A percentile compares a stretch with the other conserved stretches of the same genome.
Conservation (phyloP, 35 echinoderm and acorn worm species). For the Patiria miniata region DNA sequence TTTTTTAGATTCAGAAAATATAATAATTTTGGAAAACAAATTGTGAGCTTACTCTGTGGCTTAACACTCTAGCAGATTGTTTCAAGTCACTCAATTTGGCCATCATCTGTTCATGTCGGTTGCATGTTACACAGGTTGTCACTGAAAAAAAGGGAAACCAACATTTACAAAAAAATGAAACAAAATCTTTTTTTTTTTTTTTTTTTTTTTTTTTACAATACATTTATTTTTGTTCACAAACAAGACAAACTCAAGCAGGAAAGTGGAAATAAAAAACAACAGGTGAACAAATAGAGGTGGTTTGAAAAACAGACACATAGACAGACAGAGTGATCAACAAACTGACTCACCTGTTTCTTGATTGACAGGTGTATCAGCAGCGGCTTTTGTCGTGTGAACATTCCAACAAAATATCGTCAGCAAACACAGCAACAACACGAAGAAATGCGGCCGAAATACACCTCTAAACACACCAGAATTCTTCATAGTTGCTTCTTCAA, state of each 20-base stretch:
- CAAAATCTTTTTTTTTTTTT: too few relatives aligned
- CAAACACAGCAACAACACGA: conserved; percentile 3
- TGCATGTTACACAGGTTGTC: conserved; percentile 6
- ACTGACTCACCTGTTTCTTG: background rate
- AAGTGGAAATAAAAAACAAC: too few relatives aligned
- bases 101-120: background rate
- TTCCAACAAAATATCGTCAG: background rate
- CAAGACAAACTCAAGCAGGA: too few relatives aligned
- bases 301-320: background rate
- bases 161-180: background rate
- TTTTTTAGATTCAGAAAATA: too few relatives aligned
- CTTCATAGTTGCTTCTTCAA: background rate
- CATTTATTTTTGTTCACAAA: too few relatives aligned
- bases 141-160: background rate
- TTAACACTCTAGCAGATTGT: background rate
- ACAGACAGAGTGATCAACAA: background rate
- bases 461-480: background rate
- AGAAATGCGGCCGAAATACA: background rate
- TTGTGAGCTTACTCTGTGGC: background rate
- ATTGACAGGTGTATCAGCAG: background rate
- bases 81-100: background rate
- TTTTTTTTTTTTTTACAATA: too few relatives aligned
- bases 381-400: background rate
- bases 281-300: background rate
- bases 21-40: too few relatives aligned